Evolutionary conservation across 2,797 vertebrate genomes (phyloP), one percentile per base, ranked within the genome.

Genomic region (Avahi laniger): DNA sequence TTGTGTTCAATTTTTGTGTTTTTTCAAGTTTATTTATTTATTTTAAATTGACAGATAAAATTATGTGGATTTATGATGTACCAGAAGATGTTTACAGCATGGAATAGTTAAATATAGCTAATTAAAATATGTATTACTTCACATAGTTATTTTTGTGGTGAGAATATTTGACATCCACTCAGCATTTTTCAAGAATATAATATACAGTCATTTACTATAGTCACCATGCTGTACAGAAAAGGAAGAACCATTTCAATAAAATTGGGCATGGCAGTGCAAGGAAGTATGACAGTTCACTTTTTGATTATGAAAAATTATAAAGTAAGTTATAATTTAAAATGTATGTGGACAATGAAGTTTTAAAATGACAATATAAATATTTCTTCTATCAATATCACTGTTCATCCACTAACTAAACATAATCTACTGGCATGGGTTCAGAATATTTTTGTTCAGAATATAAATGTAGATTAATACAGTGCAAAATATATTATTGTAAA

Each of bases 401-500:
- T 75, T 95, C 1, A 63, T 94, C 61, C 82, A 83, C 93, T 83
- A n/a, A 22, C 73, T 22, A 92, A 84, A 67, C 79, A 2, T 67
- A 52, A n/a, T 73, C 79, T 89, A 91, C 52, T 41, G 43, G 41
- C 57, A 67, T 30, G 14, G 73, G 3, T 96, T 90, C 50, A 75
- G 87, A 89, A 61, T 54, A 79, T 81, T 57, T 57, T 81, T 41
- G 75, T 89, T 83, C 35, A 52, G 9, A 75, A 52, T 75, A 13
- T 72, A 57, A 78, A 69, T 22, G 20, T 87, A 84, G 61, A n/a
- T 93, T 54, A 9, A 54, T 54, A 54, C 54, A 84, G 91, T 96
- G 86, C 91, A 93, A 95, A 97, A 92, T 48, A 43, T 9, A 87
- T 63, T 83, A 50, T 1, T 26, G 2, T 69, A 50, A 96, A 61